Base-by-base conservation (phyloP, 1,140 invertebrate species). In the Drosophila busckii region DNA sequence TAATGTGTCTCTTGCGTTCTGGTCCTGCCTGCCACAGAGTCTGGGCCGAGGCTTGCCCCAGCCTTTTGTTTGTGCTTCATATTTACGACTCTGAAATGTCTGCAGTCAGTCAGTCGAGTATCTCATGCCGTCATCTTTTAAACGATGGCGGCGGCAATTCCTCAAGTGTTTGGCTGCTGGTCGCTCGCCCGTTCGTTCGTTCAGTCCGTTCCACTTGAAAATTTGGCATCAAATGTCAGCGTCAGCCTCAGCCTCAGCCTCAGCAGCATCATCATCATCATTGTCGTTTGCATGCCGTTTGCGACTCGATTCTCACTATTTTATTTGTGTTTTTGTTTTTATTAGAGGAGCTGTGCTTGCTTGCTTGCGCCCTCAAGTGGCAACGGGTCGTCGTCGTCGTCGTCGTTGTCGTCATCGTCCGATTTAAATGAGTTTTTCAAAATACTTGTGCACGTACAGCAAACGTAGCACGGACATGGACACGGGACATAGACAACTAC, bases 201-300 rank as follows among this genome's bases (percentile, higher is more conserved):
- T 29, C n/a, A n/a, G 56, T 54, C 41, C 64, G 64, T 48, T 69
- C 75, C 76, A 82, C 75, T 82, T 75, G 75, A 83, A 83, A 82
- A 82, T 82, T 82, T 70, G 75, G 75, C 75, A 82, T 82, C 75
- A 83, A 82, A 82, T 83, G 75, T 82, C 75, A 82, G 75, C 69
- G 54, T 64, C 73, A 64, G 60, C 22, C 31, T 29, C 53, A 46
- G n/a, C n/a, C n/a, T n/a, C n/a, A n/a, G n/a, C n/a, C n/a, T n/a
- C 17, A 9, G 6, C 46, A 23, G 54, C 49, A 29, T 15, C 41
- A 23, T 28, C n/a, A n/a, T n/a, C n/a, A n/a, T 29, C 13, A 52
- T 70, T 62, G 71, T 78, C 73, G 73, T 83, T 82, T 75, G 75
- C 76, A 83, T 69, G 61, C 55, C 41, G 26, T 80, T 80, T 69